A percentile compares a stretch with the other conserved stretches of the same genome.
These are phyloP conservation scores for Danio albolineatus DNA, from an alignment of 2,797 vertebrate genomes.

Conservation along the genomic window DNA sequence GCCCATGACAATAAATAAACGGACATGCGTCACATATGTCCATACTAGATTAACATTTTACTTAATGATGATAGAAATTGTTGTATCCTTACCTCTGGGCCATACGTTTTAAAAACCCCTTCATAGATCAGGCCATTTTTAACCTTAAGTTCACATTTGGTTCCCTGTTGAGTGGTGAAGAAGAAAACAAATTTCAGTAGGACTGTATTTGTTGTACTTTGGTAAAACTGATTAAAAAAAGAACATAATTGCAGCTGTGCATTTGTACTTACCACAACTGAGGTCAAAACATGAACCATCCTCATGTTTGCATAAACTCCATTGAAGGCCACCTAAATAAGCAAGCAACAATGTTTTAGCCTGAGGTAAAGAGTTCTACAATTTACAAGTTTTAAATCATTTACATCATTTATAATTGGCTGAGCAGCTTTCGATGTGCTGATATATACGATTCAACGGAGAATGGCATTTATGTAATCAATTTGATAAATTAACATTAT, in stretches of 20 bases:
- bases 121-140: constrained; percentile 96
- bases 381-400: too few species aligned
- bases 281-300: constrained; percentile 99
- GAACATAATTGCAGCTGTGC: neutral
- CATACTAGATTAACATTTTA: neutral
- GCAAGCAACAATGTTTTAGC: constrained; percentile 53
- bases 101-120: constrained; percentile 99
- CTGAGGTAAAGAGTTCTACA: neutral
- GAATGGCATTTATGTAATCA: neutral
- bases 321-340: constrained; percentile 91
- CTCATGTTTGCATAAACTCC: constrained; percentile 99
- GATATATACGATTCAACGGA: neutral
- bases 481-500: neutral
- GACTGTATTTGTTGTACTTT: neutral
- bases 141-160: constrained; percentile 98
- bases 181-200: neutral
- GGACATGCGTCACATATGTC: neutral
- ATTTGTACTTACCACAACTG: constrained; percentile 92
- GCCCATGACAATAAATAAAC: neutral
- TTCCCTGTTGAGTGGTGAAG: constrained; percentile 82
- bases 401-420: too few species aligned
- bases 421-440: neutral
- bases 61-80: neutral
- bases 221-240: neutral
- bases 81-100: constrained; percentile 88